phyloP scores from a whole-genome alignment of 2,797 vertebrate genomes.

The Clarias fuscus region DNA sequence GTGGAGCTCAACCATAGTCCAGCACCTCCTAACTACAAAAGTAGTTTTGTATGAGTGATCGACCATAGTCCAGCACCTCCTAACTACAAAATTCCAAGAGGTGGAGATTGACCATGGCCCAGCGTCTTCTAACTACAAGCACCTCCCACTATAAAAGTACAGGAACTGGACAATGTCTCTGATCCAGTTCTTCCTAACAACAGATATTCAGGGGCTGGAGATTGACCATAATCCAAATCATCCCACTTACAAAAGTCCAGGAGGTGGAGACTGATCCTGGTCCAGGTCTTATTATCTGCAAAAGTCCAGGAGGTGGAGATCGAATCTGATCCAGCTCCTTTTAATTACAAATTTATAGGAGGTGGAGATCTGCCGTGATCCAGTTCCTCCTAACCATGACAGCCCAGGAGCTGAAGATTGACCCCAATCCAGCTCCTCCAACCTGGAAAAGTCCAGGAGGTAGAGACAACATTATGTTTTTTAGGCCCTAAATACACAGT shows the following conservation, averaged over 20 bases:
- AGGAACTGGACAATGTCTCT: neutral
- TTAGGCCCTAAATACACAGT: neutral
- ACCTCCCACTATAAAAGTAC: neutral
- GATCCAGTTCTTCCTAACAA: neutral
- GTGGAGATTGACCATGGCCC: neutral
- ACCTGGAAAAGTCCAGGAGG: neutral
- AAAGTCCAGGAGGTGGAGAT: neutral
- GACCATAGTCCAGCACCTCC: no score
- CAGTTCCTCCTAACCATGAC: neutral
- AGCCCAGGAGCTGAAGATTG: neutral
- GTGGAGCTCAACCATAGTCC: neutral
- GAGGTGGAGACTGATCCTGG: neutral
- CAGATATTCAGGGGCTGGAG: neutral
- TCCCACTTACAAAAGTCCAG: no score
- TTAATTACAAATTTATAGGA: no score
- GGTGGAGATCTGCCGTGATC: no score
- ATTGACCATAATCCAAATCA: no score
- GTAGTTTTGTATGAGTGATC: no score
- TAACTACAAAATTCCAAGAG: no score
- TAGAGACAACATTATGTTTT: neutral
- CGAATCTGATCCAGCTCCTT: neutral
- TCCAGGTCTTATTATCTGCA: neutral
- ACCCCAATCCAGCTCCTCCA: neutral
- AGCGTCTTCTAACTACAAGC: neutral
- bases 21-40: neutral